Evolutionary conservation across 2,797 vertebrate genomes (phyloP).

Genomic region (Emys orbicularis): DNA sequence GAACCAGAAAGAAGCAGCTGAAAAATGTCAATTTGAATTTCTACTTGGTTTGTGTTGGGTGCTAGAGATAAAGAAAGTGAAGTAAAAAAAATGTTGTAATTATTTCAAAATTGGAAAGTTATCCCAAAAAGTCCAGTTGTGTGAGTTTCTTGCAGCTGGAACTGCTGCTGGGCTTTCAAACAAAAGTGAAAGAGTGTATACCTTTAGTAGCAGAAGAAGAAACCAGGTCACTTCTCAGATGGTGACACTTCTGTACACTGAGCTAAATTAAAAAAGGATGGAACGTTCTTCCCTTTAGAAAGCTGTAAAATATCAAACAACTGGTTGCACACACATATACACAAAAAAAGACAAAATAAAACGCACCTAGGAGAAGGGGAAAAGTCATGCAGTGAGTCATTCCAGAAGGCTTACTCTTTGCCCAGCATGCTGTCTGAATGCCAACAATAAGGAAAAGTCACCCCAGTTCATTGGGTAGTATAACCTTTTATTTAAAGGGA

Average conservation of each 20-base stretch:
- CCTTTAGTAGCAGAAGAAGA: conserved; percentile 25
- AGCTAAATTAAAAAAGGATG: conserved; percentile 54
- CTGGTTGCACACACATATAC: conserved; percentile 13
- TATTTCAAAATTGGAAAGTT: conserved; percentile 45
- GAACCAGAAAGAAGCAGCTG: neutral
- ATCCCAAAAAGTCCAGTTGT: conserved; percentile 53
- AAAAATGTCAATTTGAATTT: conserved; percentile 48
- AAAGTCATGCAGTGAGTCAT: conserved; percentile 47
- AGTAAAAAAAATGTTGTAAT: neutral
- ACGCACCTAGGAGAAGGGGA: neutral
- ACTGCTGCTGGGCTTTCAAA: conserved; percentile 41
- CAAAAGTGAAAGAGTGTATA: conserved; percentile 23
- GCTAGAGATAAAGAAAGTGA: conserved; percentile 19
- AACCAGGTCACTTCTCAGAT: neutral
- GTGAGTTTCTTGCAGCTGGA: neutral
- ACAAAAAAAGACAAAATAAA: neutral
- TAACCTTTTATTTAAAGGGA: conserved; percentile 46
- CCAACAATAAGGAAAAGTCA: conserved; percentile 45
- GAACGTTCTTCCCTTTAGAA: conserved; percentile 41
- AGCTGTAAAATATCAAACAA: conserved; percentile 65
- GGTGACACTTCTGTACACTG: conserved; percentile 42
- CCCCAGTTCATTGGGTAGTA: conserved; percentile 32
- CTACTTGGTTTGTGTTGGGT: conserved; percentile 29
- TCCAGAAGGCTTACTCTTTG: conserved; percentile 26
- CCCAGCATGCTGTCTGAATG: conserved; percentile 18